Evolutionary conservation across 2,888 invertebrate species (phyloP), one percentile per base, ranked within the genome.

Genomic region (Cataglyphis livida): DNA sequence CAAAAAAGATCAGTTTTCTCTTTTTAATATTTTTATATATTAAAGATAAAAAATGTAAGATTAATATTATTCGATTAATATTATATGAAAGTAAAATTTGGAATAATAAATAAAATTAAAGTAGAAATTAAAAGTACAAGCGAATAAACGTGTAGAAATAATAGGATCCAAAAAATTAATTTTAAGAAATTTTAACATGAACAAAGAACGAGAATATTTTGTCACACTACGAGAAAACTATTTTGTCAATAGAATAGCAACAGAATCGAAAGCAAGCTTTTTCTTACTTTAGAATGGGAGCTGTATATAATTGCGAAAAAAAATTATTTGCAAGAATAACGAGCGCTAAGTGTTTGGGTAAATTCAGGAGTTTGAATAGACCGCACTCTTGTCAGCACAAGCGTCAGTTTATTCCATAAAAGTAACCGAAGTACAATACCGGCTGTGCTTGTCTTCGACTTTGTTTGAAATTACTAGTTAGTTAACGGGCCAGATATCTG

Each of bases 381-480:
- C 25, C 3, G 41, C 15, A 32, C 18, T 70, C 70, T 32, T 59
- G 59, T 70, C 68, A 57, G 68, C 57, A 57, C 57, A 57, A 66
- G 41, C 41, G 21, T 6, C 68, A 41, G 57, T 7, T 59, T 44
- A 18, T 44, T 78, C 21, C 32, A 28, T 54, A 66, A 57, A 68
- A 78, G 78, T 78, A 66, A 44, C 21, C 32, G 35, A 70, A 78
- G 59, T 78, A 78, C 78, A 35, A 59, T 57, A 70, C 12, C 59
- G 44, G 78, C 10, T 44, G 41, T 70, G 68, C 78, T 78, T 78
- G 78, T 78, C 76, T 78, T 78, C 57, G 76, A 78, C 76, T 78
- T 78, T n/a, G 66, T 66, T 7, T 68, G 15, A 70, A 78, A 78
- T 78, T 78, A 78, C 44, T 12, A 78, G 32, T 78, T 78, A 78